phyloP scores from a whole-genome alignment of 2,888 invertebrate genomes.

The Eucera pruinosa region DNA sequence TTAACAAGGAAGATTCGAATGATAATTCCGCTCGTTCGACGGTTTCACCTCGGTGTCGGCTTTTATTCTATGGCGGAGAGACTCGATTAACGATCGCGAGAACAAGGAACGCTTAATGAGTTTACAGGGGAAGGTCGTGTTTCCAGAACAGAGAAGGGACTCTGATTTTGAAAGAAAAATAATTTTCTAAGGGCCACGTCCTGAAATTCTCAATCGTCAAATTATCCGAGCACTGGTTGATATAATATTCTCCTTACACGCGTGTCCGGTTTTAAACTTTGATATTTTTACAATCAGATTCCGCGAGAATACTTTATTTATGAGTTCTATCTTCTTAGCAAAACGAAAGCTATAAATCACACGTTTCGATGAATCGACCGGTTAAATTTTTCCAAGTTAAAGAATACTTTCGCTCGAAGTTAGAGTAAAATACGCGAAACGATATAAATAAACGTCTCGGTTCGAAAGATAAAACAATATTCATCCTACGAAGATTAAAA shows the following conservation, averaged over 20 bases:
- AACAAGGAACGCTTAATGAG: slow-evolving; percentile 82
- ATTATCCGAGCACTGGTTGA: slow-evolving; percentile 49
- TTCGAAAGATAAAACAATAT: not conserved
- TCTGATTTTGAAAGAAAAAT: slow-evolving; percentile 83
- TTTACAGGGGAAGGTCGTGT: slow-evolving; percentile 71
- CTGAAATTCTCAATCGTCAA: slow-evolving; percentile 59
- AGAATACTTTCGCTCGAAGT: not conserved
- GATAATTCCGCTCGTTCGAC: slow-evolving; percentile 69
- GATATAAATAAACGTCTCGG: not conserved
- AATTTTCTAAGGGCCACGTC: slow-evolving; percentile 80
- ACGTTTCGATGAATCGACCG: no score
- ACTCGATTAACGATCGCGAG: slow-evolving; percentile 77
- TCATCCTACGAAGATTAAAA: not conserved
- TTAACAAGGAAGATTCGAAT: slow-evolving; percentile 67
- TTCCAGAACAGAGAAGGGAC: slow-evolving; percentile 72
- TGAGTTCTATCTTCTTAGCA: no score
- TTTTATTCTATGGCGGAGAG: slow-evolving; percentile 40
- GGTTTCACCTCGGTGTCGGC: slow-evolving; percentile 47
- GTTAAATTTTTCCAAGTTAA: not conserved
- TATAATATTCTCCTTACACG: slow-evolving; percentile 39
- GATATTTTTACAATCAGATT: not conserved
- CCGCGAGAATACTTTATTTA: no score
- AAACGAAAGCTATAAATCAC: no score
- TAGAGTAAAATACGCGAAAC: not conserved
- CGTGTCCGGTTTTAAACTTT: slow-evolving; percentile 36